Percentiles rank a stretch among this genome's conserved stretches.
phyloP scores from a whole-genome alignment of 2,113 vertebrate species.

The Phalacrocorax pelagicus region DNA sequence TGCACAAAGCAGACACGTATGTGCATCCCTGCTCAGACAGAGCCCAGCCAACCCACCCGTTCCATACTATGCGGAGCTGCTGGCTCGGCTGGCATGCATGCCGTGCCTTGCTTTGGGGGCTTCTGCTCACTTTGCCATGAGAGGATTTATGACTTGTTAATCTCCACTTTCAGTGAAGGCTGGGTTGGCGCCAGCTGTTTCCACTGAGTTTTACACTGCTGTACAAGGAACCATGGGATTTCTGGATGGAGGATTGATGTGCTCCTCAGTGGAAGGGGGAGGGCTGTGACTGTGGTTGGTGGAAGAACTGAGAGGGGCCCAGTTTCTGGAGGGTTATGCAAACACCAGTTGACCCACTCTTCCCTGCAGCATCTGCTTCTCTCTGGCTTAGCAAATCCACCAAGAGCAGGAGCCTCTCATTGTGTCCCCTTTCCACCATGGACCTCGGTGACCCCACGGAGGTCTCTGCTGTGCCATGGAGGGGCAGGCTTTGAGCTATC shows the following conservation, averaged over 20 bases:
- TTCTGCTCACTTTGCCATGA: rapidly evolving
- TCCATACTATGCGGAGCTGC: rapidly evolving
- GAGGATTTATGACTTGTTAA: background rate
- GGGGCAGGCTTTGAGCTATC: background rate
- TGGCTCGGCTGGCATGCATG: rapidly evolving
- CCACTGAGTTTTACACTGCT: rapidly evolving
- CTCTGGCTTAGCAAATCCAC: background rate
- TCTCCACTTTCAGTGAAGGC: background rate
- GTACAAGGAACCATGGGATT: rapidly evolving
- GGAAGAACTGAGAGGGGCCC: background rate
- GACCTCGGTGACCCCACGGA: background rate
- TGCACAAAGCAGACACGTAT: rapidly evolving
- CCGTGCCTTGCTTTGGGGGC: background rate
- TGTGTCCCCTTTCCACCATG: rapidly evolving
- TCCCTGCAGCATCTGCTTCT: background rate
- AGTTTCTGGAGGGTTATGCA: background rate
- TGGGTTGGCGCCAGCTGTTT: background rate
- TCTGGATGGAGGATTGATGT: background rate
- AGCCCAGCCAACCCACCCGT: background rate
- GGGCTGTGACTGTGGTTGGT: background rate
- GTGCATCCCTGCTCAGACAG: rapidly evolving
- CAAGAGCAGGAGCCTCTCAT: background rate
- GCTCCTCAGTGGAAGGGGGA: background rate
- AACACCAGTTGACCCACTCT: background rate
- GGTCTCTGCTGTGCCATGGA: rapidly evolving